Evolutionary conservation across 2,797 vertebrate genomes (phyloP).

Genomic region (Merluccius polli): DNA sequence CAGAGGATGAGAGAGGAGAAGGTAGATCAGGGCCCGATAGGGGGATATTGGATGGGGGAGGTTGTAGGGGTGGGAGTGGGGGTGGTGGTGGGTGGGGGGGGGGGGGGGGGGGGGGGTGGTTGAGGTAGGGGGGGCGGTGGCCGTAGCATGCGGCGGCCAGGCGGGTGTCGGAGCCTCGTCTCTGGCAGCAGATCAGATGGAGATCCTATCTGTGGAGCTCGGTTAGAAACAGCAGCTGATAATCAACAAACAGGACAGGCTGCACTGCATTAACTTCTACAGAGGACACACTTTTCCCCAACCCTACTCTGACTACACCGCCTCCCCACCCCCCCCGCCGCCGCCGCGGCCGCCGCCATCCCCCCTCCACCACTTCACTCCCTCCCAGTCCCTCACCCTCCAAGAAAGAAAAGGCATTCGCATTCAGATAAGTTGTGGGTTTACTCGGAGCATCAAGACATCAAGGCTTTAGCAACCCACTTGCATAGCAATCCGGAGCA

Average conservation of each 20-base stretch:
- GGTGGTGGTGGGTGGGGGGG: constrained; percentile 13
- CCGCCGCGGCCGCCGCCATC: too few species aligned
- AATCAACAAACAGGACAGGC: constrained; percentile 64
- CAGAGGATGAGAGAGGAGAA: constrained; percentile 63
- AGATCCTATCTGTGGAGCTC: constrained; percentile 75
- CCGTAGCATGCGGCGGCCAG: constrained; percentile 35
- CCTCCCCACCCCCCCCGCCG: too few species aligned
- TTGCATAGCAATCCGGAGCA: constrained; percentile 33
- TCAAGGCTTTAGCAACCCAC: constrained; percentile 20
- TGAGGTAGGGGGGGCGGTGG: constrained; percentile 1
- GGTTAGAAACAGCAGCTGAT: constrained; percentile 68
- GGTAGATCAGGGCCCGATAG: constrained; percentile 66
- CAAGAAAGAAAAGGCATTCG: constrained; percentile 28
- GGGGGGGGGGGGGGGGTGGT: constrained; percentile 16
- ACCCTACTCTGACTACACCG: neutral
- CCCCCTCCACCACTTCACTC: too few species aligned
- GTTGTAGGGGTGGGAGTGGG: constrained; percentile 1
- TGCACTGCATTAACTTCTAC: constrained; percentile 16
- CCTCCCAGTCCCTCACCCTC: neutral
- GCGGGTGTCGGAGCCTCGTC: constrained; percentile 49
- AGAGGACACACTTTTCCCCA: too few species aligned
- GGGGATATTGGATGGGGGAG: constrained; percentile 45
- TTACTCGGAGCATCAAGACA: constrained; percentile 37
- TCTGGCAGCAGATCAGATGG: constrained; percentile 77
- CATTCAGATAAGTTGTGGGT: constrained; percentile 35